phyloP scores from a whole-genome alignment of 2,888 invertebrate species.

The Phrixothrix hirtus region DNA sequence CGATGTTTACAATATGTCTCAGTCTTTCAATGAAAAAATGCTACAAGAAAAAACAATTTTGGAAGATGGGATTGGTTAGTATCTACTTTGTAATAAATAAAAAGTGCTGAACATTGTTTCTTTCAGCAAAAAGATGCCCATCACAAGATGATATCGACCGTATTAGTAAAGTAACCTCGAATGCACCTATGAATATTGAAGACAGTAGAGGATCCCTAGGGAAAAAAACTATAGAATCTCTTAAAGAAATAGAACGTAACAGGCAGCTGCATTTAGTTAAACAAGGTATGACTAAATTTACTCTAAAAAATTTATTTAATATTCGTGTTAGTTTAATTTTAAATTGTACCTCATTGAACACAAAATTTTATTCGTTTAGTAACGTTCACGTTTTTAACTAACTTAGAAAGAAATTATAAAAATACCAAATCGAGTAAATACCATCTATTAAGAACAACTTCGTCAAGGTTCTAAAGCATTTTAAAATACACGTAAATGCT shows the following conservation, averaged over 20 bases:
- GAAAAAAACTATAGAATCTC: constrained; percentile 79
- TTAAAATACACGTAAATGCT: too few species aligned
- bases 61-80: constrained; percentile 48
- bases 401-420: too few species aligned
- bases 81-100: neutral
- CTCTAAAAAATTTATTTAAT: too few species aligned
- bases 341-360: too few species aligned
- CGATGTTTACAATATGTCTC: constrained; percentile 51
- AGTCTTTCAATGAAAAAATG: constrained; percentile 55
- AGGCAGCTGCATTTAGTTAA: constrained; percentile 83
- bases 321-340: neutral
- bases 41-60: constrained; percentile 53
- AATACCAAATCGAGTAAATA: too few species aligned
- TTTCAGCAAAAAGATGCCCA: constrained; percentile 54
- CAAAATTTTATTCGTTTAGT: too few species aligned
- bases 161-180: constrained; percentile 85
- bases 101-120: neutral
- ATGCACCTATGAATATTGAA: constrained; percentile 75
- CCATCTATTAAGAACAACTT: too few species aligned
- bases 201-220: constrained; percentile 72
- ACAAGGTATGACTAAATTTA: constrained; percentile 79
- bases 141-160: constrained; percentile 87
- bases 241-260: constrained; percentile 88
- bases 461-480: too few species aligned
- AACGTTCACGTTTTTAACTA: too few species aligned